Percentiles rank a stretch among this genome's conserved stretches.
These are phyloP conservation scores for Tretioscincus oriximinensis DNA, from an alignment of 2,113 vertebrate genomes.

Conservation along the genomic window DNA sequence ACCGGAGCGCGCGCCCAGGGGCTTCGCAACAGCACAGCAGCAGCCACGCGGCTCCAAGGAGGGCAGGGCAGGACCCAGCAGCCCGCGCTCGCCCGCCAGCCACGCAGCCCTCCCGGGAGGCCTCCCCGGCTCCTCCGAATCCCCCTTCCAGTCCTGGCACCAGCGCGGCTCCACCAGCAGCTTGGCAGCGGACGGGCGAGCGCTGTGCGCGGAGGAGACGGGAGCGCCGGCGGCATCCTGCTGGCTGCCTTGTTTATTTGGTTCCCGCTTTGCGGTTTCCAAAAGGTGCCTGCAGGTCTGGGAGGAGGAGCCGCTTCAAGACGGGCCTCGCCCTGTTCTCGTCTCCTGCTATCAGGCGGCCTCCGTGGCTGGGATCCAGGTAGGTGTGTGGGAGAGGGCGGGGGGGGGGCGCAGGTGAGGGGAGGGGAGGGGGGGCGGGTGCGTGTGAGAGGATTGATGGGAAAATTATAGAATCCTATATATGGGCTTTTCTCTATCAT, in stretches of 20 bases:
- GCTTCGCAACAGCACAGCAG: constrained; percentile 7
- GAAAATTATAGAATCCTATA: no score
- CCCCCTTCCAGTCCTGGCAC: constrained; percentile 14
- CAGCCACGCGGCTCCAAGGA: not conserved
- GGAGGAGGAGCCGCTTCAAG: constrained; percentile 47
- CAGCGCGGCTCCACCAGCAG: constrained; percentile 13
- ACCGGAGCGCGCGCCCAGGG: not conserved
- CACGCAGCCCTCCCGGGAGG: no score
- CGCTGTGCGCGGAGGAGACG: constrained; percentile 13
- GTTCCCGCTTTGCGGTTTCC: constrained; percentile 54
- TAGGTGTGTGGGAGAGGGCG: constrained; percentile 5
- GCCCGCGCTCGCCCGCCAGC: not conserved
- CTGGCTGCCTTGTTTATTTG: constrained; percentile 43
- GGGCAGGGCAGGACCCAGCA: constrained; percentile 37
- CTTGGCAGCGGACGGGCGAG: constrained; percentile 26
- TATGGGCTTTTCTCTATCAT: no score
- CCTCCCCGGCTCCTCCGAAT: no score
- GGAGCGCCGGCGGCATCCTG: constrained; percentile 43
- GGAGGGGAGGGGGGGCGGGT: no score
- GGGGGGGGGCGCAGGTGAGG: not conserved
- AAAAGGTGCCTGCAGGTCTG: constrained; percentile 65
- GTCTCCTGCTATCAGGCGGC: constrained; percentile 30
- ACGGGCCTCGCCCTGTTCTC: constrained; percentile 54
- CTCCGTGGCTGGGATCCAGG: not conserved
- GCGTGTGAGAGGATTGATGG: no score